phyloP scores from a whole-genome alignment of 1,140 invertebrate genomes.

The Glossosoma conforme region DNA sequence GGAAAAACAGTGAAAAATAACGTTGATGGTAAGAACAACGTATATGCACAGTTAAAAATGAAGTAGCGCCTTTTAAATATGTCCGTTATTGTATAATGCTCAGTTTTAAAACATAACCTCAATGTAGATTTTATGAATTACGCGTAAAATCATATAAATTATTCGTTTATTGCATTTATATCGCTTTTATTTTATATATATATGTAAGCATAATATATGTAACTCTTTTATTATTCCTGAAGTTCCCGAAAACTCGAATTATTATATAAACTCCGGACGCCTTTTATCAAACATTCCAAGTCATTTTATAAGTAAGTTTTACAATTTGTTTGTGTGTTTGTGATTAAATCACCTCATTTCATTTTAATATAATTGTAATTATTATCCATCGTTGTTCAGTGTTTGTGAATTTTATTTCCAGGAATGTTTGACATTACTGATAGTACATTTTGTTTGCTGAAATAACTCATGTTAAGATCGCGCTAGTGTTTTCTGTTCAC shows the following conservation, averaged over 20 bases:
- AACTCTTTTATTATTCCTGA: not conserved
- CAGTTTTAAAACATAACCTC: conserved; percentile 18
- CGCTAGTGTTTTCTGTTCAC: too few species aligned
- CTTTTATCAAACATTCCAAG: not conserved
- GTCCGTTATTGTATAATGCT: conserved; percentile 3
- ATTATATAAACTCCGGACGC: not conserved
- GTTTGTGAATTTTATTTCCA: too few species aligned
- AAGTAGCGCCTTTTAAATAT: not conserved
- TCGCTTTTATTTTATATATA: not conserved
- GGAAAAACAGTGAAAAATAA: conserved; percentile 3
- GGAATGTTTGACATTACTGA: too few species aligned
- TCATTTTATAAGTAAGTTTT: not conserved
- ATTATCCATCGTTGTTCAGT: too few species aligned
- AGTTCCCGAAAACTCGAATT: not conserved
- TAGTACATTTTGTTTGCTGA: too few species aligned
- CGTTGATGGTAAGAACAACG: conserved; percentile 12
- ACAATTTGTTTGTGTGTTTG: not conserved
- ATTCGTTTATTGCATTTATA: not conserved
- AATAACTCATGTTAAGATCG: too few species aligned
- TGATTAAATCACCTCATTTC: too few species aligned
- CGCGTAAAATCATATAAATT: conserved; percentile 15
- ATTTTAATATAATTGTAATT: too few species aligned
- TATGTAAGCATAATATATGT: conserved; percentile 1
- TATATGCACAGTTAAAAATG: not conserved
- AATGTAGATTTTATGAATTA: conserved; percentile 11